Evolutionary conservation across 2,113 vertebrate species (phyloP).

Genomic region (Emberiza fucata): DNA sequence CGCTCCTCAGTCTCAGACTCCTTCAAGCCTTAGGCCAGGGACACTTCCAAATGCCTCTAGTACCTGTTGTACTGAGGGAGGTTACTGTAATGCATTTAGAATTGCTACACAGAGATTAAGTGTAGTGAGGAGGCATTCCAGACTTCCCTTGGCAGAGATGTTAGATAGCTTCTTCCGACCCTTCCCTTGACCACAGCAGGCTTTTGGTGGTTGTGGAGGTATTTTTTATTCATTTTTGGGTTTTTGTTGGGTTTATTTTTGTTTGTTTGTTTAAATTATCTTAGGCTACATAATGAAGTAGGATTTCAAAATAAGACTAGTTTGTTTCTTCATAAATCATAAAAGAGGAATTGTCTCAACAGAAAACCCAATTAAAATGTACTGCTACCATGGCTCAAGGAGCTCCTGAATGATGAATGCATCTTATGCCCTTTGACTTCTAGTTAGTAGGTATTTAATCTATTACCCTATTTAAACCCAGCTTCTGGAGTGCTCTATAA

Average conservation of each 20-base stretch:
- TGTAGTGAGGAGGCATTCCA: neutral
- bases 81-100: neutral
- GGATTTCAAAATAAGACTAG: conserved; percentile 44
- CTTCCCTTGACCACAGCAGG: neutral
- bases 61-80: neutral
- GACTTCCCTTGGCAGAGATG: neutral
- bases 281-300: conserved; percentile 49
- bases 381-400: neutral
- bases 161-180: neutral
- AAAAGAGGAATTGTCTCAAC: conserved; percentile 11
- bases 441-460: conserved; percentile 47
- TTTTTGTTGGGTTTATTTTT: neutral
- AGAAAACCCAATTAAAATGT: conserved; percentile 54
- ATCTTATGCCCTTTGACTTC: conserved; percentile 27
- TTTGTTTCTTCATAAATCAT: conserved; percentile 54
- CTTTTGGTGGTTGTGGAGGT: neutral
- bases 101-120: neutral
- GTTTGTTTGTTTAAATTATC: neutral
- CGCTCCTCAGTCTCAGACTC: neutral
- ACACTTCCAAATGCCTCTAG: neutral
- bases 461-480: neutral
- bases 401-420: neutral
- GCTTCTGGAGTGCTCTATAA: neutral
- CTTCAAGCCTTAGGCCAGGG: neutral
- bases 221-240: neutral